Percentiles rank a stretch among this genome's conserved stretches.
These are phyloP conservation scores for Neosilurus hyrtlii DNA, from an alignment of 2,797 vertebrate species.

Conservation along the genomic window DNA sequence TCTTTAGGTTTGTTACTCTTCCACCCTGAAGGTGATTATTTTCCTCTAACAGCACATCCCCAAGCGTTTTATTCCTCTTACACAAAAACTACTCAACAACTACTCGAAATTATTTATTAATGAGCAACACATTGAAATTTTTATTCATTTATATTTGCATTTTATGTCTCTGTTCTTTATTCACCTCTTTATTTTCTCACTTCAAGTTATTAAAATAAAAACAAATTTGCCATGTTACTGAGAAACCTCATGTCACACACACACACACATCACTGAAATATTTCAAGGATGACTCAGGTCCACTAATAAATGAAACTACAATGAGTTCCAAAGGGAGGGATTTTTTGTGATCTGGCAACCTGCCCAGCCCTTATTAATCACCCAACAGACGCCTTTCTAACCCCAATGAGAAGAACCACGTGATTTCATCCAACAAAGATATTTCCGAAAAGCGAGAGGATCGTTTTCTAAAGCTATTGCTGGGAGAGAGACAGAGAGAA, in stretches of 20 bases:
- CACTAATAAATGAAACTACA: conserved; percentile 1
- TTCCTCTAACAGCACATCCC: neutral
- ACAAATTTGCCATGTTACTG: no score
- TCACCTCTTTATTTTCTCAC: no score
- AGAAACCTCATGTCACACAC: neutral
- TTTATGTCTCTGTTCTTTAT: neutral
- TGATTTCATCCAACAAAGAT: conserved; percentile 8
- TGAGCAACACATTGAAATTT: neutral
- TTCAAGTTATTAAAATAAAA: no score
- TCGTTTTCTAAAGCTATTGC: conserved; percentile 1
- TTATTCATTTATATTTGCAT: neutral
- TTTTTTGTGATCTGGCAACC: neutral
- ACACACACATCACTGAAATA: neutral
- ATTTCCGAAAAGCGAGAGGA: conserved; percentile 3
- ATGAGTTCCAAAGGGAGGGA: neutral
- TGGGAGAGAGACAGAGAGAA: neutral
- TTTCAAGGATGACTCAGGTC: neutral
- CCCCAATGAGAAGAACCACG: neutral
- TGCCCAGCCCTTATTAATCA: neutral
- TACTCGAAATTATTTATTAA: neutral
- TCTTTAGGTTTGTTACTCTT: neutral
- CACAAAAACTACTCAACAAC: neutral
- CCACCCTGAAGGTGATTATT: neutral
- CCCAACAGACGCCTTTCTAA: neutral
- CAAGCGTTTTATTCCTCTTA: neutral